phyloP scores from a whole-genome alignment of 2,113 vertebrate species.

The Leucosticte australis region DNA sequence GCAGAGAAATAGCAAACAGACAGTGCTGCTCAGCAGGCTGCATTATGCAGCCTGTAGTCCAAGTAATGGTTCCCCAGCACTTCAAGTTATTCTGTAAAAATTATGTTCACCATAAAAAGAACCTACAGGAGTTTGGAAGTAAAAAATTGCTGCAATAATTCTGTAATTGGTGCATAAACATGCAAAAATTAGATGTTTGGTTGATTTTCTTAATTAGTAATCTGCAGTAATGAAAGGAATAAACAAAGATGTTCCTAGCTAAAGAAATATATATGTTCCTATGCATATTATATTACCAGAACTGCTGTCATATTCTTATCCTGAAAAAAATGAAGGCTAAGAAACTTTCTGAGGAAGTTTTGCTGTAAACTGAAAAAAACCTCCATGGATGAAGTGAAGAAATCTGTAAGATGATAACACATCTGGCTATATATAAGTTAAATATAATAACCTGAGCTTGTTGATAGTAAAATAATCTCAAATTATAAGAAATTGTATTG shows the following conservation, averaged over 20 bases:
- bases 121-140: slow-evolving; percentile 15
- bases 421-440: background rate
- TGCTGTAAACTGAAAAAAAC: background rate
- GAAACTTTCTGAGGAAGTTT: background rate
- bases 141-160: slow-evolving; percentile 43
- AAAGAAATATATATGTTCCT: background rate
- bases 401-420: background rate
- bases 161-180: slow-evolving; percentile 37
- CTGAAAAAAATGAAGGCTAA: background rate
- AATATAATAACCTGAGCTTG: background rate
- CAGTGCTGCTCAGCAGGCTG: background rate
- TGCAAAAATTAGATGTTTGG: slow-evolving; percentile 5
- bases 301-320: background rate
- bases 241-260: slow-evolving; percentile 30
- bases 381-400: background rate
- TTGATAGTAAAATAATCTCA: background rate
- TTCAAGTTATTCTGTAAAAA: slow-evolving; percentile 29
- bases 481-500: background rate
- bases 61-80: background rate
- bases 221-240: slow-evolving; percentile 30
- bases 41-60: background rate
- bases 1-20: background rate
- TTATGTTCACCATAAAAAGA: slow-evolving; percentile 5
- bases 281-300: background rate
- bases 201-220: slow-evolving; percentile 58